Percentiles rank a stretch among this genome's conserved stretches.
These are phyloP conservation scores for Macquaria australasica DNA, from an alignment of 2,113 vertebrate genomes.

Conservation along the genomic window DNA sequence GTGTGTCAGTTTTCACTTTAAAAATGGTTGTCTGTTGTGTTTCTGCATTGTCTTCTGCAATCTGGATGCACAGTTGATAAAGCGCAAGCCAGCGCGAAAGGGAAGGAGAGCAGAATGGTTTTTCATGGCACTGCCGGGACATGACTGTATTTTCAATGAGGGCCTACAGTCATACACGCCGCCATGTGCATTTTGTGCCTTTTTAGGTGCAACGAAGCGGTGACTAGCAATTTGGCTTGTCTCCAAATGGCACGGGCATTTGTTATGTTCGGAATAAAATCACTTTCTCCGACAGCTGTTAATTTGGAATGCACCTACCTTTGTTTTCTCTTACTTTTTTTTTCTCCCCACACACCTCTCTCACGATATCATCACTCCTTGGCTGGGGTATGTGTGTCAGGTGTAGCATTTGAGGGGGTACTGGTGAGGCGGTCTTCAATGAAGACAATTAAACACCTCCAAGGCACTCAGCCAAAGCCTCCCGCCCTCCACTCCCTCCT, in stretches of 20 bases:
- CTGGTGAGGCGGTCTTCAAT: constrained; percentile 59
- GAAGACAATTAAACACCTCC: constrained; percentile 81
- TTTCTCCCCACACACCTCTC: background rate
- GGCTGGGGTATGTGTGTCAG: constrained; percentile 44
- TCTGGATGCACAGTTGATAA: constrained; percentile 29
- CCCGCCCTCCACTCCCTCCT: background rate
- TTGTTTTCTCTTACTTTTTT: background rate
- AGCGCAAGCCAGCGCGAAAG: constrained; percentile 1
- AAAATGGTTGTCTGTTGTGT: background rate
- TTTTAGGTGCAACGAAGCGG: constrained; percentile 66
- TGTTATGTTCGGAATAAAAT: constrained; percentile 54
- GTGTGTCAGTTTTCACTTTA: background rate
- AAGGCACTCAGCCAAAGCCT: constrained; percentile 65
- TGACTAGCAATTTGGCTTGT: constrained; percentile 59
- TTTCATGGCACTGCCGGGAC: constrained; percentile 39
- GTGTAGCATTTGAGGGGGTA: constrained; percentile 19
- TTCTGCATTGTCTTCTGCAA: constrained; percentile 23
- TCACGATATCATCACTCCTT: constrained; percentile 34
- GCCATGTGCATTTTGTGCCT: constrained; percentile 51
- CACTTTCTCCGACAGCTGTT: constrained; percentile 55
- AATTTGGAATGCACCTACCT: constrained; percentile 30
- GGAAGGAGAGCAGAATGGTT: constrained; percentile 33
- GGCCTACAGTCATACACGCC: constrained; percentile 51
- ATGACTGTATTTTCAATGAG: constrained; percentile 71
- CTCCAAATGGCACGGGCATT: constrained; percentile 59